Evolutionary conservation across 2,797 vertebrate species (phyloP).

Genomic region (Tokudaia muenninki): DNA sequence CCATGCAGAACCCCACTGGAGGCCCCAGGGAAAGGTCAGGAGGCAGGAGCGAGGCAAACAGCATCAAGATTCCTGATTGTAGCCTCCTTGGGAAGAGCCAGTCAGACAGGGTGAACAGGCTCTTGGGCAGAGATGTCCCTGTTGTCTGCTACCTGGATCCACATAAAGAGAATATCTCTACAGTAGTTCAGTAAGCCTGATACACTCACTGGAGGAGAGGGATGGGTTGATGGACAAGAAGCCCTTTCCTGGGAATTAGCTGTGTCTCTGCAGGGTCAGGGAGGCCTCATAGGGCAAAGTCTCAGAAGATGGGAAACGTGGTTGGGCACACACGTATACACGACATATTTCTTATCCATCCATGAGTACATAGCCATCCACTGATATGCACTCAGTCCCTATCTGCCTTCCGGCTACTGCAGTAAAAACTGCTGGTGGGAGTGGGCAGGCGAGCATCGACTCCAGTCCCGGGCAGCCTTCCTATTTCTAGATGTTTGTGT

Average conservation of each 20-base stretch:
- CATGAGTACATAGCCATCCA: no score
- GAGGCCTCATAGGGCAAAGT: neutral
- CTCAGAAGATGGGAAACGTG: neutral
- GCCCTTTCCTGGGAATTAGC: neutral
- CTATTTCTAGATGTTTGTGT: neutral
- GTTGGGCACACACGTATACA: rapidly evolving
- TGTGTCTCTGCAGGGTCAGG: neutral
- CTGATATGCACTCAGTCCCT: rapidly evolving
- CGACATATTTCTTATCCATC: neutral
- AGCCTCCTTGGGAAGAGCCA: neutral
- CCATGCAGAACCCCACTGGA: neutral
- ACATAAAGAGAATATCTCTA: neutral
- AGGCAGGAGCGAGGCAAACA: no score
- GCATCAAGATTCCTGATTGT: rapidly evolving
- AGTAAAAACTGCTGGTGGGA: neutral
- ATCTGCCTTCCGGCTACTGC: neutral
- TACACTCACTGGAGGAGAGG: no score
- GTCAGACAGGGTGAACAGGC: neutral
- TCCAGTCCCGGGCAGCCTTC: neutral
- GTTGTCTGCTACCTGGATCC: neutral
- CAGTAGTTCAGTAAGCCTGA: rapidly evolving
- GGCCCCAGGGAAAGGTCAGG: neutral
- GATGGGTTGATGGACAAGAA: neutral
- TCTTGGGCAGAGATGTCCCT: no score
- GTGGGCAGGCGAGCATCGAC: rapidly evolving